A percentile compares a stretch with the other conserved stretches of the same genome.
phyloP scores from a whole-genome alignment of 2,888 invertebrate genomes.

The Antheraea assamensis region DNA sequence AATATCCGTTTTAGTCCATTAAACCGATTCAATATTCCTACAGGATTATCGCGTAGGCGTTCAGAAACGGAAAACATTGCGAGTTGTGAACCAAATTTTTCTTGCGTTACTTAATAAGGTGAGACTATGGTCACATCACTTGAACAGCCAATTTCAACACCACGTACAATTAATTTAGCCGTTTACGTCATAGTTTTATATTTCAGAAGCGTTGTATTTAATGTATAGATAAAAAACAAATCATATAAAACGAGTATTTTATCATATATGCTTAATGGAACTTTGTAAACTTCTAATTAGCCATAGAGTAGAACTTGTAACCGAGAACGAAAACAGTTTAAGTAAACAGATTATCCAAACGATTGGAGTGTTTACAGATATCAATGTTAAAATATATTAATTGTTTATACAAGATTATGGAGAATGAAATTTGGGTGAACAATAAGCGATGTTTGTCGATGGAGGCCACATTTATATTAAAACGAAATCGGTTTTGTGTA shows the following conservation, averaged over 20 bases:
- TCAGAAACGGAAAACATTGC: constrained; percentile 9
- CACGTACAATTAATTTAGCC: constrained; percentile 37
- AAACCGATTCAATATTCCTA: not conserved
- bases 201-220: constrained; percentile 16
- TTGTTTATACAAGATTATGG: constrained; percentile 27
- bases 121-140: constrained; percentile 31
- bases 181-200: constrained; percentile 45
- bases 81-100: constrained; percentile 28
- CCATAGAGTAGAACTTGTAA: not conserved
- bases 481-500: constrained; percentile 16
- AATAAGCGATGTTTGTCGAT: constrained; percentile 20
- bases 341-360: not conserved
- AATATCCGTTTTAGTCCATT: not conserved
- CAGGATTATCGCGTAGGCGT: not conserved
- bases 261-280: not conserved
- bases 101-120: constrained; percentile 28
- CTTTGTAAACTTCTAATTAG: not conserved
- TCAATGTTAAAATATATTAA: constrained; percentile 6
- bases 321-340: not conserved
- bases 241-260: not conserved
- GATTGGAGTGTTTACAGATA: constrained; percentile 1
- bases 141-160: constrained; percentile 42
- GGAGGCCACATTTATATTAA: constrained; percentile 15
- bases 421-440: constrained; percentile 26
- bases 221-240: not conserved